A percentile compares a stretch with the other conserved stretches of the same genome.
These are phyloP conservation scores for Coecobrya sp. DNA, from an alignment of 2,888 invertebrate genomes.

Conservation along the genomic window DNA sequence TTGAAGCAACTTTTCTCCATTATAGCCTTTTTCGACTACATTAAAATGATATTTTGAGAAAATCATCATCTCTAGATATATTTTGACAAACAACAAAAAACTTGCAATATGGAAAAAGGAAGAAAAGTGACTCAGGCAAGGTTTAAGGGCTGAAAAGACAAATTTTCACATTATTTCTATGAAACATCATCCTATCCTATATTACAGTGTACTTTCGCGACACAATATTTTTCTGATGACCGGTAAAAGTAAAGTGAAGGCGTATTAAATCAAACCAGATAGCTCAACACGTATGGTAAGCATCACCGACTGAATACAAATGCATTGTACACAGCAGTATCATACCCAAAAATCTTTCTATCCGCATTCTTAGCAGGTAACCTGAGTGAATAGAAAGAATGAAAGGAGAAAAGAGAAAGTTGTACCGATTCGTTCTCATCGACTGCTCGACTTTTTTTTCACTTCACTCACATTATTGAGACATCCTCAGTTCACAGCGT, in stretches of 20 bases:
- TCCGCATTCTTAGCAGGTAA: constrained; percentile 3
- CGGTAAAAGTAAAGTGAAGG: neutral
- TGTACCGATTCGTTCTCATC: constrained; percentile 18
- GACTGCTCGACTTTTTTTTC: constrained; percentile 18
- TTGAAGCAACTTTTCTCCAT: neutral
- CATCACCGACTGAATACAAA: constrained; percentile 26
- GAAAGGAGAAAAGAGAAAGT: neutral
- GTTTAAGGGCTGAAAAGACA: neutral
- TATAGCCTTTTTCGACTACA: neutral
- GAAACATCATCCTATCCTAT: neutral
- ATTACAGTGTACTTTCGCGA: neutral
- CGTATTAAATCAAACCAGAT: neutral
- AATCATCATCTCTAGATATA: neutral
- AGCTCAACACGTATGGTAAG: neutral
- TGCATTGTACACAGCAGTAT: neutral
- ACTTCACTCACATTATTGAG: neutral
- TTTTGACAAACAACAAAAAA: neutral
- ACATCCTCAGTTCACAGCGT: constrained; percentile 24
- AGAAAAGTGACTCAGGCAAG: neutral
- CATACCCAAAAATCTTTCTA: neutral
- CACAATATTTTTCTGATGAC: neutral
- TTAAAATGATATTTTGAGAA: neutral
- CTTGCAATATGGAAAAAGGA: neutral
- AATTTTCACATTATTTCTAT: neutral
- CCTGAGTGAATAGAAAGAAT: neutral